Base-by-base conservation (phyloP, 2,888 invertebrate species). In the Anthophora plumipes region DNA sequence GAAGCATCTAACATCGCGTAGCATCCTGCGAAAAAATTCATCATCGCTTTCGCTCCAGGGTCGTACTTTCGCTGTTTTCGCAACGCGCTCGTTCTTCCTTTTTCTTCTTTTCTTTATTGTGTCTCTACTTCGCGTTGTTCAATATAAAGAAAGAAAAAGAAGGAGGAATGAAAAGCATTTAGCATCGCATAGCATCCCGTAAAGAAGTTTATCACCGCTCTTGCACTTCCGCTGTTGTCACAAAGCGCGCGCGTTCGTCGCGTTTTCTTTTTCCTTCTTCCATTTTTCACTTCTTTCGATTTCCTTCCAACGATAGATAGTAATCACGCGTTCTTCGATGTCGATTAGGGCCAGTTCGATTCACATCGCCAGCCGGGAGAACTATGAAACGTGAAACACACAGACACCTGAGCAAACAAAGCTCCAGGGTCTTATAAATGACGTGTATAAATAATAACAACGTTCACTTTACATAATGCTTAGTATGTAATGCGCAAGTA, bases 401-500 rank as follows among this genome's bases (percentile, higher is more conserved):
- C 66, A 48, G n/a, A n/a, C n/a, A n/a, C n/a, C n/a, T n/a, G n/a
- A n/a, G 57, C 8, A 46, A 37, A 61, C 25, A 25, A 25, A 72
- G n/a, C n/a, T n/a, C 31, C 31, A 4, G 31, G 1, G 31, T 82
- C 64, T n/a, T 74, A 67, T 68, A 76, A 59, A 72, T 43, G 31
- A 31, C 4, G 31, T 31, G 12, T 71, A 71, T 59, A 64, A 46
- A 69, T 52, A 61, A n/a, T 25, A 57, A 12, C 0, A 22, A 25
- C 48, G 68, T 76, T 55, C 25, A 55, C n/a, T 43, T 75, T 72
- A 72, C 52, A 46, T 69, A 72, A 50, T 55, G 59, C 59, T 71
- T 82, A 77, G 59, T 76, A 77, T 67, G 73, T 67, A 73, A 82
- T 43, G 60, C 70, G 73, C 68, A 37, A n/a, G n/a, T n/a, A n/a